Percentiles rank a stretch among this genome's conserved stretches.
phyloP scores from a whole-genome alignment of 2,113 vertebrate species.

The Leucoraja erinaceus region DNA sequence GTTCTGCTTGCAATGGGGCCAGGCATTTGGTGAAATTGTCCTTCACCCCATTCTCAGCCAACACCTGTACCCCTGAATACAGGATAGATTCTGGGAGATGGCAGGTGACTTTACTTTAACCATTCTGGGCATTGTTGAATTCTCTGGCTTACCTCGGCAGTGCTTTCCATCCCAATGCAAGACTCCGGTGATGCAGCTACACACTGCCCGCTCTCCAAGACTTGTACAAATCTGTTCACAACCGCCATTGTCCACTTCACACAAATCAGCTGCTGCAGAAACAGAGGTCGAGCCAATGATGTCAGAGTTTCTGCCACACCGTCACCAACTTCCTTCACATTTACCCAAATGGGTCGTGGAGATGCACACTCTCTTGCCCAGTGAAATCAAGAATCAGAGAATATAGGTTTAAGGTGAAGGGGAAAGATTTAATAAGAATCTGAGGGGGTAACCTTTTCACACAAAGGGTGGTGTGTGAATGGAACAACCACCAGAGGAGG shows the following conservation, averaged over 20 bases:
- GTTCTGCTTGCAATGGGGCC: not conserved
- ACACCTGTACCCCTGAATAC: not conserved
- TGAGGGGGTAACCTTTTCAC: too few relatives aligned
- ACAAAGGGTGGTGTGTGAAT: too few relatives aligned
- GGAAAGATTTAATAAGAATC: too few relatives aligned
- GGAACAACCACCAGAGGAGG: too few relatives aligned
- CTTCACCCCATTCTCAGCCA: not conserved
- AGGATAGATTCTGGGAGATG: not conserved
- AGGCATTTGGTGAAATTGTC: not conserved
- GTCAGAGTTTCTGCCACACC: not conserved
- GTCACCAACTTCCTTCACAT: too few relatives aligned
- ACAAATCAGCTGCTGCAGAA: slow-evolving; percentile 78
- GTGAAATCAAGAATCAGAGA: too few relatives aligned
- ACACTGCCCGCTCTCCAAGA: slow-evolving; percentile 65
- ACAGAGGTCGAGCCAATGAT: not conserved
- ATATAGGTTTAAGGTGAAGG: too few relatives aligned
- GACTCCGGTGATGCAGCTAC: slow-evolving; percentile 87
- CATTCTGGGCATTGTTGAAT: not conserved
- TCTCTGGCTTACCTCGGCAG: slow-evolving; percentile 68
- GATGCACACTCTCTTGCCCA: too few relatives aligned
- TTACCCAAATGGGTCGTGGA: too few relatives aligned
- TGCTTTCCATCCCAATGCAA: slow-evolving; percentile 79
- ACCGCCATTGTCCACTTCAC: slow-evolving; percentile 78
- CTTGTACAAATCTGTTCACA: slow-evolving; percentile 96
- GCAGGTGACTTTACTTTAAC: not conserved